Percentiles rank a stretch among this genome's conserved stretches.
Evolutionary conservation across 2,797 vertebrate genomes (phyloP).

Genomic region (Spea hammondii): DNA sequence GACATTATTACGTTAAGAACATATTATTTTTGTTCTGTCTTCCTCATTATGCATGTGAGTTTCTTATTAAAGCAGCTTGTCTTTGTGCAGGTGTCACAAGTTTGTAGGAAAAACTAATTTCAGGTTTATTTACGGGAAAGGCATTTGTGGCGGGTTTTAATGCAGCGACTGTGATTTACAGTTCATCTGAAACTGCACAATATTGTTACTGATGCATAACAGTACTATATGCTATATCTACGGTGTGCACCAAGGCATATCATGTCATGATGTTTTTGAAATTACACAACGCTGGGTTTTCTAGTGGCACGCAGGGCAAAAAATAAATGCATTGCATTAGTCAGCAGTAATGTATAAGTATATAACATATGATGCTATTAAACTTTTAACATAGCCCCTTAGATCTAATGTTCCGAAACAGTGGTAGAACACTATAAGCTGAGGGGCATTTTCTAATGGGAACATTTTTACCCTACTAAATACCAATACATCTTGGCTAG

Average conservation of each 20-base stretch:
- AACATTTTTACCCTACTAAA: slow-evolving; percentile 43
- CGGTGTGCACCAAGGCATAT: slow-evolving; percentile 33
- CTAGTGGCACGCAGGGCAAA: slow-evolving; percentile 22
- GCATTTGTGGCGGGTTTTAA: slow-evolving; percentile 6
- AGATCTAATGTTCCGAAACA: slow-evolving; percentile 49
- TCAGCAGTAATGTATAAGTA: slow-evolving; percentile 43
- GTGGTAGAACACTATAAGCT: slow-evolving; percentile 39
- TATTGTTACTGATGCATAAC: slow-evolving; percentile 30
- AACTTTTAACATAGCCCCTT: slow-evolving; percentile 39
- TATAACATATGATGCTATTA: slow-evolving; percentile 47
- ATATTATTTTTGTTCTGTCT: no score
- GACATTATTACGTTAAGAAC: no score
- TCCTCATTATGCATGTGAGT: no score
- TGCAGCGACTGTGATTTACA: slow-evolving; percentile 32
- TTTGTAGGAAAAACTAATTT: not conserved
- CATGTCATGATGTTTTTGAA: slow-evolving; percentile 48
- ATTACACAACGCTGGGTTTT: slow-evolving; percentile 43
- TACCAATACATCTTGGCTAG: slow-evolving; percentile 37
- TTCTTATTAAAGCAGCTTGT: not conserved
- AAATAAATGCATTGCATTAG: slow-evolving; percentile 34
- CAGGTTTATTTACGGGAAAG: not conserved
- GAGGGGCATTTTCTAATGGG: slow-evolving; percentile 43
- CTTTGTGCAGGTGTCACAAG: not conserved
- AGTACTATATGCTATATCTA: slow-evolving; percentile 19
- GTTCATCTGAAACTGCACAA: slow-evolving; percentile 19